These are phyloP conservation scores for Melanotaenia maccullochi DNA, from an alignment of 2,797 vertebrate genomes.

Conservation along the genomic window DNA sequence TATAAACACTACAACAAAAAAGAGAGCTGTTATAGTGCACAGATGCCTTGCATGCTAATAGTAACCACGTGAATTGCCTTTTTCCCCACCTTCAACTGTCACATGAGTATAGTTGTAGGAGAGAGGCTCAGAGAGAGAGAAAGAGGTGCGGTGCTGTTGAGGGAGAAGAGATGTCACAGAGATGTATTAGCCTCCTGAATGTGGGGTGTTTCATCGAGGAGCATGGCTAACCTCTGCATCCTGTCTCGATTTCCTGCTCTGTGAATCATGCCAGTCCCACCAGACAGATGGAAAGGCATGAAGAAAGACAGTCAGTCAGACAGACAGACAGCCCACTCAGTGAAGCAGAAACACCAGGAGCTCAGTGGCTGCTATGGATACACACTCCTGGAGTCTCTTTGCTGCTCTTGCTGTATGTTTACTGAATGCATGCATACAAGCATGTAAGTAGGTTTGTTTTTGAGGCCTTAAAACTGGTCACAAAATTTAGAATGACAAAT, in stretches of 20 bases:
- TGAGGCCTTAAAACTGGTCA: conserved; percentile 24
- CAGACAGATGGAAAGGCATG: conserved; percentile 48
- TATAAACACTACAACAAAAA: conserved; percentile 27
- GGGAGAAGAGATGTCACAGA: conserved; percentile 32
- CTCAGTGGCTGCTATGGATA: conserved; percentile 79
- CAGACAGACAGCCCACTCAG: conserved; percentile 70
- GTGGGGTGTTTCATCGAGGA: conserved; percentile 48
- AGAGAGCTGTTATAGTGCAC: neutral
- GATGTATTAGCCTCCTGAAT: conserved; percentile 35
- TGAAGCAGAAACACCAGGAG: conserved; percentile 72
- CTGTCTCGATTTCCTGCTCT: conserved; percentile 74
- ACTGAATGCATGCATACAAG: conserved; percentile 56
- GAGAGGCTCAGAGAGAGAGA: conserved; percentile 1
- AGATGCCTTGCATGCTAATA: conserved; percentile 16
- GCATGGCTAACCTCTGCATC: conserved; percentile 63
- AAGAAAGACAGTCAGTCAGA: conserved; percentile 25
- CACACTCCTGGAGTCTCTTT: conserved; percentile 70
- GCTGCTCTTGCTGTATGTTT: conserved; percentile 60
- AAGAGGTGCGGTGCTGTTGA: conserved; percentile 42
- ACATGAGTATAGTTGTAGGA: conserved; percentile 21
- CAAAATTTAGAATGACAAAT: conserved; percentile 22
- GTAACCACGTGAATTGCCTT: conserved; percentile 9
- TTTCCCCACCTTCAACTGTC: neutral
- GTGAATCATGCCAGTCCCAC: conserved; percentile 69
- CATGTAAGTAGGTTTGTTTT: conserved; percentile 53